These are phyloP conservation scores for Hycleus cichorii DNA, from an alignment of 1,140 invertebrate species.

Conservation along the genomic window DNA sequence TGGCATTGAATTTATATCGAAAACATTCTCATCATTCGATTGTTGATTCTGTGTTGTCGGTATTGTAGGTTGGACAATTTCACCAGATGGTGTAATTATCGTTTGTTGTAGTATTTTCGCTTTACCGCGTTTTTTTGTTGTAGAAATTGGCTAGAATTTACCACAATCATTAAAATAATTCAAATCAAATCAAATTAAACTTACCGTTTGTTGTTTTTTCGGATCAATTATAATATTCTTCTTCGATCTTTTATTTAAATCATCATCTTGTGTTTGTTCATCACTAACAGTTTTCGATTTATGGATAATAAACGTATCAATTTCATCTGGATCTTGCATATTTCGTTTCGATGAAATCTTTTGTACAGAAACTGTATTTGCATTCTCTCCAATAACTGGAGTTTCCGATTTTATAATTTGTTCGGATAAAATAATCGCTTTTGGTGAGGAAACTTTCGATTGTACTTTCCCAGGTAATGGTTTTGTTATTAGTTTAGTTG, in stretches of 20 bases:
- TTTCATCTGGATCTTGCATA: conserved; percentile 37
- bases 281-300: conserved; percentile 30
- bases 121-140: conserved; percentile 21
- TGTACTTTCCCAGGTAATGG: background rate
- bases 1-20: conserved; percentile 68
- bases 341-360: conserved; percentile 27
- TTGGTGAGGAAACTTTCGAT: conserved; percentile 8
- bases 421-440: conserved; percentile 38
- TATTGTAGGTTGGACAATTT: conserved; percentile 34
- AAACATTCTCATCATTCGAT: conserved; percentile 50
- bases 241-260: background rate
- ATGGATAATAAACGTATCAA: conserved; percentile 38
- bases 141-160: background rate
- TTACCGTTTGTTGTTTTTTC: conserved; percentile 2
- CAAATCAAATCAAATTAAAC: no score
- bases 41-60: conserved; percentile 17
- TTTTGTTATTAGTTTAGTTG: background rate
- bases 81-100: conserved; percentile 35
- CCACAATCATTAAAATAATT: no score
- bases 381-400: background rate
- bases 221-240: background rate
- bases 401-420: conserved; percentile 34
- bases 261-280: conserved; percentile 10
- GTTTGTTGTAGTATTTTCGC: conserved; percentile 39
- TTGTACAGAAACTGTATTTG: conserved; percentile 22